Evolutionary conservation across 1,140 invertebrate species (phyloP).

Genomic region (Chionoecetes opilio): DNA sequence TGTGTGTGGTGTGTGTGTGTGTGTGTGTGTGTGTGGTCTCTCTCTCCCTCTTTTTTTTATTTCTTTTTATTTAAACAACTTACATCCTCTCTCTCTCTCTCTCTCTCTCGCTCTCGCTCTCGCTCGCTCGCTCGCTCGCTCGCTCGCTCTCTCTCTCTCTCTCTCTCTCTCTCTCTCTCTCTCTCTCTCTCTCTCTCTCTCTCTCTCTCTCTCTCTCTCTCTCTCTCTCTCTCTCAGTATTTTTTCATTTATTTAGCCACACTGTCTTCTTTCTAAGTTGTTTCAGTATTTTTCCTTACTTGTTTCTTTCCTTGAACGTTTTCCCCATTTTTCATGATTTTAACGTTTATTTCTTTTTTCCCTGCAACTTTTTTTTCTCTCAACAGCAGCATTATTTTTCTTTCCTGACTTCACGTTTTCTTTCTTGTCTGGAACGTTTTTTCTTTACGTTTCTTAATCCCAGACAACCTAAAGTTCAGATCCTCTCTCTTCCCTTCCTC

Average conservation of each 20-base stretch:
- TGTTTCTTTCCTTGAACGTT: background rate
- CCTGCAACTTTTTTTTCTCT: too few species aligned
- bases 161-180: slow-evolving; percentile 9
- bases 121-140: background rate
- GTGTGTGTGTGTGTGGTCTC: too few species aligned
- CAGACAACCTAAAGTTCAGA: too few species aligned
- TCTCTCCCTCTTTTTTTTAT: too few species aligned
- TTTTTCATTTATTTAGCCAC: background rate
- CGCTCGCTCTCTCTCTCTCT: background rate
- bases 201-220: slow-evolving; percentile 37
- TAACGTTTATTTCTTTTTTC: background rate
- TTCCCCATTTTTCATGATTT: too few species aligned
- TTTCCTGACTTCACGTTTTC: too few species aligned
- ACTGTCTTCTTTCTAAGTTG: background rate
- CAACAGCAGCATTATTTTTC: too few species aligned
- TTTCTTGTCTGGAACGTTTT: too few species aligned
- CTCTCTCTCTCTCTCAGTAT: background rate
- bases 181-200: slow-evolving; percentile 7
- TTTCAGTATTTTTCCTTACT: background rate
- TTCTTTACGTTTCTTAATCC: too few species aligned
- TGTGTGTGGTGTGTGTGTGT: too few species aligned
- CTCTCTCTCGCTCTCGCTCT: background rate
- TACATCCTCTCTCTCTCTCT: background rate
- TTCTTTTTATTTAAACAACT: too few species aligned
- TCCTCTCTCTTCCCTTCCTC: background rate